phyloP scores from a whole-genome alignment of 2,888 invertebrate genomes.

The Acleris holmiana region DNA sequence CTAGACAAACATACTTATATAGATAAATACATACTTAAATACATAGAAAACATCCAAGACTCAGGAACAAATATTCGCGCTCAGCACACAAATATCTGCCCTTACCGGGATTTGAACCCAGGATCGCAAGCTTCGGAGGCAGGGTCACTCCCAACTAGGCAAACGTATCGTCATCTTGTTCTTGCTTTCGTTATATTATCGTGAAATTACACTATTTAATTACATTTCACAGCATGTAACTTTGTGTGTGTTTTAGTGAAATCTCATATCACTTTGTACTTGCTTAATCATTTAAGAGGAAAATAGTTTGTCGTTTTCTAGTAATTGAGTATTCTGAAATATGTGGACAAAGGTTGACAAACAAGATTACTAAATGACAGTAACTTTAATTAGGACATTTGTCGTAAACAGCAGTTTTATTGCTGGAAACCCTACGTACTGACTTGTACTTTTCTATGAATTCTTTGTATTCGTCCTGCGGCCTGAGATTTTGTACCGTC shows the following conservation, averaged over 20 bases:
- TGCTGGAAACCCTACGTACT: conserved; percentile 50
- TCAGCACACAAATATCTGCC: too few relatives aligned
- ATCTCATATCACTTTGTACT: background rate
- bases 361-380: background rate
- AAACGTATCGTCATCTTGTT: background rate
- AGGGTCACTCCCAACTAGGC: too few relatives aligned
- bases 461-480: conserved; percentile 94
- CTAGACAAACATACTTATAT: too few relatives aligned
- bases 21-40: too few relatives aligned
- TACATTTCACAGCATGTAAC: background rate
- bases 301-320: background rate
- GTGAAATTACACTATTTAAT: too few relatives aligned
- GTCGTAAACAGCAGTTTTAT: background rate
- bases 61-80: too few relatives aligned
- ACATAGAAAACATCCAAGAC: too few relatives aligned
- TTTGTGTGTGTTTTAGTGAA: background rate
- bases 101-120: too few relatives aligned
- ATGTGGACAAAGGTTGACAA: background rate
- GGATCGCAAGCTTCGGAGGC: too few relatives aligned
- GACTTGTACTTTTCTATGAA: conserved; percentile 95
- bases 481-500: conserved; percentile 91
- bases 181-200: background rate
- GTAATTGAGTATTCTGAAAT: background rate
- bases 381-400: background rate
- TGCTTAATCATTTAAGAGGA: background rate